A percentile compares a stretch with the other conserved stretches of the same genome.
phyloP scores from a whole-genome alignment of 1,140 invertebrate genomes.

The Heliothis subflexa region DNA sequence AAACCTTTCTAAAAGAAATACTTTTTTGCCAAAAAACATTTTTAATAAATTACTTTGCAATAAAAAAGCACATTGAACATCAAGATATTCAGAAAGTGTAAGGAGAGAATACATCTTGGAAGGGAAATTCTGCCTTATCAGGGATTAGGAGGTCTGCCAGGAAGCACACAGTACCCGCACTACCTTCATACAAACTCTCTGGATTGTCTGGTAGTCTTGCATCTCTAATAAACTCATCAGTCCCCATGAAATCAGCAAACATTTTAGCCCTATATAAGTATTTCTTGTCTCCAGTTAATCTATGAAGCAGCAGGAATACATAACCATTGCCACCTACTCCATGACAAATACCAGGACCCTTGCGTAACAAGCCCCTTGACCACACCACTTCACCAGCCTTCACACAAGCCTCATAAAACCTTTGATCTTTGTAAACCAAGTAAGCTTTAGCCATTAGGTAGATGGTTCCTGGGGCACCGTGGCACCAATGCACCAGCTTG shows the following conservation, averaged over 20 bases:
- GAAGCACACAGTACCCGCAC: slow-evolving; percentile 94
- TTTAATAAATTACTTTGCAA: slow-evolving; percentile 29
- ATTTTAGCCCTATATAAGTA: slow-evolving; percentile 91
- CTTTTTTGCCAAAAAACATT: slow-evolving; percentile 8
- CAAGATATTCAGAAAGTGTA: slow-evolving; percentile 53
- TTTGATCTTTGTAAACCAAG: slow-evolving; percentile 90
- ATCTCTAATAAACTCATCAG: slow-evolving; percentile 88
- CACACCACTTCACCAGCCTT: slow-evolving; percentile 92
- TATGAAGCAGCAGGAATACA: slow-evolving; percentile 93
- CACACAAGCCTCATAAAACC: slow-evolving; percentile 90
- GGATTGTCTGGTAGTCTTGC: slow-evolving; percentile 93
- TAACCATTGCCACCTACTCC: slow-evolving; percentile 95
- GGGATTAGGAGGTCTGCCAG: slow-evolving; percentile 92
- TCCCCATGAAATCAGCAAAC: slow-evolving; percentile 93
- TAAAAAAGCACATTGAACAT: slow-evolving; percentile 10
- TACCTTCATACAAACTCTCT: slow-evolving; percentile 94
- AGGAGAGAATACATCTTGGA: slow-evolving; percentile 91
- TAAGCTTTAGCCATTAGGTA: slow-evolving; percentile 95
- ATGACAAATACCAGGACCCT: slow-evolving; percentile 95
- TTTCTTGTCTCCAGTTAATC: slow-evolving; percentile 90
- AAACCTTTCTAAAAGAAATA: slow-evolving; percentile 7
- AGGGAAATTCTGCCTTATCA: slow-evolving; percentile 92
- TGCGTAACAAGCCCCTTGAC: slow-evolving; percentile 92
- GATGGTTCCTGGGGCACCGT: slow-evolving; percentile 93
- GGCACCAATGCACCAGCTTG: slow-evolving; percentile 95